A percentile compares a stretch with the other conserved stretches of the same genome.
Evolutionary conservation across 2,113 vertebrate genomes (phyloP).

Genomic region (Hippocampus barbouri): DNA sequence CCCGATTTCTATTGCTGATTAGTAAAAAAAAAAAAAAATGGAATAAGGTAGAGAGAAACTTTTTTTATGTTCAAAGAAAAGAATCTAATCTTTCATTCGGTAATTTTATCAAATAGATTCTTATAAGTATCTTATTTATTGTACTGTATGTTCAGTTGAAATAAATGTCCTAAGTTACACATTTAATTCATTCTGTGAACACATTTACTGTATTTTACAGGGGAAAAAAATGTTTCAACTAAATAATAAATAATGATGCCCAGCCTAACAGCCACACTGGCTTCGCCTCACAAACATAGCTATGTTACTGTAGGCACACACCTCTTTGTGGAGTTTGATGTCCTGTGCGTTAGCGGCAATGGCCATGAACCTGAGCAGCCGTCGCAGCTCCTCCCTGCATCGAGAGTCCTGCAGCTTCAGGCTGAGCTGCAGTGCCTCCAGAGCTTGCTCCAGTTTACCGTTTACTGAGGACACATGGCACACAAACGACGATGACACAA

Average conservation of each 20-base stretch:
- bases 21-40: too few relatives aligned
- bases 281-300: background rate
- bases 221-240: too few relatives aligned
- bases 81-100: too few relatives aligned
- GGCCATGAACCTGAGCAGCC: slow-evolving; percentile 91
- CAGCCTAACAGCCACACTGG: background rate
- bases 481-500: background rate
- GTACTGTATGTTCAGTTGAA: background rate
- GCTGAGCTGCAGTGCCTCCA: slow-evolving; percentile 90
- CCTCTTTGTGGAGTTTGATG: slow-evolving; percentile 88
- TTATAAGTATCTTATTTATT: background rate
- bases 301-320: slow-evolving; percentile 37
- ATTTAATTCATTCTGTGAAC: background rate
- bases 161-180: background rate
- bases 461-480: slow-evolving; percentile 76
- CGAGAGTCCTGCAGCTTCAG: slow-evolving; percentile 86
- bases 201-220: too few relatives aligned
- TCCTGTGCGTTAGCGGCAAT: slow-evolving; percentile 79
- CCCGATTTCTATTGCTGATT: too few relatives aligned
- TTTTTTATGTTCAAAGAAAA: too few relatives aligned
- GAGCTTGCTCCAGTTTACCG: slow-evolving; percentile 85
- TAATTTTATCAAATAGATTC: too few relatives aligned
- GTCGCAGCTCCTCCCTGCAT: slow-evolving; percentile 87
- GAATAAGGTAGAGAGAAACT: too few relatives aligned
- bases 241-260: background rate